Base-by-base conservation (phyloP, 2,113 vertebrate genomes). In the Oriolus oriolus region DNA sequence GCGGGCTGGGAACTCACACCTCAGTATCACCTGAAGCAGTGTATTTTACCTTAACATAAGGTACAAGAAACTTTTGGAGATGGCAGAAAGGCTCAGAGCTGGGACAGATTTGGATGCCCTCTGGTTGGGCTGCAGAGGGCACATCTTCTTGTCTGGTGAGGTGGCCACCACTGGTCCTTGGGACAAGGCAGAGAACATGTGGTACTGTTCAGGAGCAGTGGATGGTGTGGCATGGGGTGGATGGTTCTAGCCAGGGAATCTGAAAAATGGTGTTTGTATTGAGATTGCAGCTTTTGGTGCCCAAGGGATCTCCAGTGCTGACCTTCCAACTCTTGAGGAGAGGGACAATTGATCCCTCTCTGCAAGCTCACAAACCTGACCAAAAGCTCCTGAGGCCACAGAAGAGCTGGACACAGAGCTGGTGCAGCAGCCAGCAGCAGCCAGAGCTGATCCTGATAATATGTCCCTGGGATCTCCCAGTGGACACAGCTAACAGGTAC, bases 61-160 rank as follows among this genome's bases (percentile, higher is more conserved):
- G 17, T 80, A 35, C 26, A 60, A 56, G 44, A 85, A 82, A 76
- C 7, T 61, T 70, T 6, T 28, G 7, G n/a, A 26, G 26, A 28
- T 27, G 19, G 28, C 45, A 75, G 45, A 78, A 60, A n/a, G 19
- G 10, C 42, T 65, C 1, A 0, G 37, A 45, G 33, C 20, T 47
- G 44, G 10, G 21, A 20, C 33, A 65, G 49, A 13, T 11, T 3
- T 41, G 19, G 7, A 16, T 78, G 19, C 41, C 17, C 17, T 11
- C 8, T 19, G 35, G 94, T 95, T 93, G 61, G 95, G 92, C 95
- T 98, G 97, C 97, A 84, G 63, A 75, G 82, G 95, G 97, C 95
- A 96, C 97, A 97, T 97, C 98, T 98, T 98, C 98, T 98, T 79
- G 23, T 97, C 83, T 97, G 95, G 98, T 96, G 95, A 98, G 98